A percentile compares a stretch with the other conserved stretches of the same genome.
Evolutionary conservation across 2,113 vertebrate genomes (phyloP).

Genomic region (Sylvilagus bachmani): DNA sequence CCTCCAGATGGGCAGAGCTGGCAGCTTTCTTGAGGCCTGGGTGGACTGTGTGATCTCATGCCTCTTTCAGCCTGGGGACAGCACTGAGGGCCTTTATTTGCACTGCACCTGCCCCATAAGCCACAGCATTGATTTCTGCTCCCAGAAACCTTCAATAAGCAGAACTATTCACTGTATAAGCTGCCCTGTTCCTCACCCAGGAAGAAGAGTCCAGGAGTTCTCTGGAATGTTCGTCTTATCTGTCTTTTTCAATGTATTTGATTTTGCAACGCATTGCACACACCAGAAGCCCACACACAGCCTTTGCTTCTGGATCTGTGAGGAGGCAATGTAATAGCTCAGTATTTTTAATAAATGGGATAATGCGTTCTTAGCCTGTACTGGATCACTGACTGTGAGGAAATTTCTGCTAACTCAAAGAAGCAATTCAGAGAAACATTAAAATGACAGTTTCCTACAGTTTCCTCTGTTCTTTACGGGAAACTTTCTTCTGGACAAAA

Average conservation of each 20-base stretch:
- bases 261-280: conserved; percentile 63
- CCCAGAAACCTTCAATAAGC: conserved; percentile 71
- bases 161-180: conserved; percentile 67
- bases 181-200: background rate
- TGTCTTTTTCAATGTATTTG: conserved; percentile 70
- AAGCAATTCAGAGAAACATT: conserved; percentile 17
- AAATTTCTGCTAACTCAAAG: conserved; percentile 31
- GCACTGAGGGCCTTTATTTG: conserved; percentile 81
- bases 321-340: conserved; percentile 76
- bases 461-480: background rate
- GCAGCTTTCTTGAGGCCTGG: conserved; percentile 60
- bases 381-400: background rate
- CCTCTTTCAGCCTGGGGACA: conserved; percentile 55
- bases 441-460: conserved; percentile 26
- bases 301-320: conserved; percentile 78
- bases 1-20: conserved; percentile 76
- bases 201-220: conserved; percentile 40
- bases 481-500: background rate
- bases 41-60: conserved; percentile 63
- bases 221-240: conserved; percentile 75
- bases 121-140: conserved; percentile 71
- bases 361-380: background rate
- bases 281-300: conserved; percentile 82
- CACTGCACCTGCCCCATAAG: conserved; percentile 79
- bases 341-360: conserved; percentile 76